Percentiles rank a stretch among this genome's conserved stretches.
Evolutionary conservation across 2,113 vertebrate genomes (phyloP).

Genomic region (Phocoena phocoena): DNA sequence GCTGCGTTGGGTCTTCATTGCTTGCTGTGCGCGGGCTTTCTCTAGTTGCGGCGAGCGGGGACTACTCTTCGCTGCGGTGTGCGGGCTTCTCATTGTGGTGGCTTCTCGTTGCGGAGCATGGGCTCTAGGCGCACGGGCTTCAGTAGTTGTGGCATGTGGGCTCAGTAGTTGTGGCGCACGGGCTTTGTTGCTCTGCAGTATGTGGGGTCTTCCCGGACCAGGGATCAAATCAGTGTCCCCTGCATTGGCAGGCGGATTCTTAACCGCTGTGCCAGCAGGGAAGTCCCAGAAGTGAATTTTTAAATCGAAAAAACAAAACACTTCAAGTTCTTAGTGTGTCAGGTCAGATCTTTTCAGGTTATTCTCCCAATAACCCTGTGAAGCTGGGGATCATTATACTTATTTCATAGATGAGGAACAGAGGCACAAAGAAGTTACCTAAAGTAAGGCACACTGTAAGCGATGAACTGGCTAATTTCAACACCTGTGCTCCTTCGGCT

Average conservation of each 20-base stretch:
- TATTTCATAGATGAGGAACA: neutral
- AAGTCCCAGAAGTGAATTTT: neutral
- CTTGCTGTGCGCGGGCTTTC: too few relatives aligned
- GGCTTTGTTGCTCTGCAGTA: neutral
- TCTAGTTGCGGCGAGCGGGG: too few relatives aligned
- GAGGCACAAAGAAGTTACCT: neutral
- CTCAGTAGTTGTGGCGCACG: too few relatives aligned
- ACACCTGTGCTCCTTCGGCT: neutral
- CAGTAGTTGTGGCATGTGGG: too few relatives aligned
- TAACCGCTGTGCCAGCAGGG: neutral
- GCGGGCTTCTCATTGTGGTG: too few relatives aligned
- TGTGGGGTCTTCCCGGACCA: neutral
- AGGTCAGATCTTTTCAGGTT: neutral
- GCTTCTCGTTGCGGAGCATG: too few relatives aligned
- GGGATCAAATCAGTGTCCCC: neutral
- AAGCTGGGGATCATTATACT: neutral
- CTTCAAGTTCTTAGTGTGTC: neutral
- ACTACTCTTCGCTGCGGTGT: too few relatives aligned
- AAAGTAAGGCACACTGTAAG: neutral
- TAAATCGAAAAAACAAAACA: neutral
- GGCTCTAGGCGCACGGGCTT: too few relatives aligned
- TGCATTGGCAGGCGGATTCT: neutral
- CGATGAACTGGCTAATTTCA: neutral
- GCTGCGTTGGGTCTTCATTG: too few relatives aligned
- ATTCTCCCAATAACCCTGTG: neutral